Base-by-base conservation (phyloP, 2,888 invertebrate genomes). In the Eilema depressum region DNA sequence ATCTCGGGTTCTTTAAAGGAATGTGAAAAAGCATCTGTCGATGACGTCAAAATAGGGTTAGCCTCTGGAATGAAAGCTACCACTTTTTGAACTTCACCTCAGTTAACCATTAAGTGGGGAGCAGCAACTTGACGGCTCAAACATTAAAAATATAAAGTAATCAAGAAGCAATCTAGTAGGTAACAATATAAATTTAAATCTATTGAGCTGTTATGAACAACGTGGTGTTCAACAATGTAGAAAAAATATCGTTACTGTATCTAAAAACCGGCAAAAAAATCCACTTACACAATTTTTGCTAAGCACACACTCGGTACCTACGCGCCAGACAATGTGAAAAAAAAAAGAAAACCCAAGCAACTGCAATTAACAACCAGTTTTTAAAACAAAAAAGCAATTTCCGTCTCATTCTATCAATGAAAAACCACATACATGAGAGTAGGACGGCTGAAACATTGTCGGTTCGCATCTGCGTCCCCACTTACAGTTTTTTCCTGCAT, bases 281-380 rank as follows among this genome's bases (percentile, higher is more conserved):
- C 67, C 70, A 77, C 76, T 81, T 75, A 77, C 75, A 80, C 76
- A 79, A 83, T 81, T 78, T 78, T 77, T 72, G 74, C 68, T 68
- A 75, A 80, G 75, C 80, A 77, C 75, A 78, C 77, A 82, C 80
- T 77, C 71, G 60, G 62, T 68, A 65, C 53, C 53, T n/a, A 10
- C 68, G 73, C 70, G 73, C 60, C 80, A 79, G 80, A 83, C 81
- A 79, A 74, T 64, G 73, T 69, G 20, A 47, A 47, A 76, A 81
- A 82, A n/a, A 84, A 82, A 80, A 79, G 75, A 84, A 85, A 78
- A 79, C 73, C 70, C 80, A 83, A 82, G 83, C 82, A 85, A 82
- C 80, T 82, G 83, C 87, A 88, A 87, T 88, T 88, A 88, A 83
- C 86, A 84, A 82, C 80, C 86, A 82, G 83, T 85, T 83, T 85